Percentiles rank a stretch among this genome's conserved stretches.
phyloP scores from a whole-genome alignment of 2,888 invertebrate genomes.

The Sussaba pulchella region DNA sequence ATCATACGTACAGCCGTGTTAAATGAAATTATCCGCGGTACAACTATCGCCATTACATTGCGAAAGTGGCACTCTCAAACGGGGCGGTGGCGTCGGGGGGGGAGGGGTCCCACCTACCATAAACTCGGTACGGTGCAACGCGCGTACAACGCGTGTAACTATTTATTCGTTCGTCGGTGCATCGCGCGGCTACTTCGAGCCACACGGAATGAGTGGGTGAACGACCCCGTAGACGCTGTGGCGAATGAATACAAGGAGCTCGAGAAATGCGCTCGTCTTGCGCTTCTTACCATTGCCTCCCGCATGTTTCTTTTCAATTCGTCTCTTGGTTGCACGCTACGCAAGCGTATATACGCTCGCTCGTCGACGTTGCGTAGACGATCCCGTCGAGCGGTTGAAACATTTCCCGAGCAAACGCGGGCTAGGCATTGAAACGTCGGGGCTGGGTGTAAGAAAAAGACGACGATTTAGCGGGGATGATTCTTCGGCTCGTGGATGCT shows the following conservation, averaged over 20 bases:
- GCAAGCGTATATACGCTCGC: constrained; percentile 10
- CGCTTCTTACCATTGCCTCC: constrained; percentile 38
- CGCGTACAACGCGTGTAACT: background rate
- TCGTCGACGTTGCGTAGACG: constrained; percentile 8
- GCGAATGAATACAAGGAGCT: constrained; percentile 27
- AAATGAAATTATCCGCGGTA: constrained; percentile 20
- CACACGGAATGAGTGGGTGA: constrained; percentile 48
- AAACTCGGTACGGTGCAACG: background rate
- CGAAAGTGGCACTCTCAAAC: constrained; percentile 24
- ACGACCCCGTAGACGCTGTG: constrained; percentile 50
- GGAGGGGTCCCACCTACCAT: constrained; percentile 28
- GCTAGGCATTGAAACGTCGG: too few species aligned
- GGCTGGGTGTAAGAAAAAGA: too few species aligned
- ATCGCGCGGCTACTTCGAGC: constrained; percentile 24
- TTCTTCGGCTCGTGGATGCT: too few species aligned
- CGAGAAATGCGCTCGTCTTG: constrained; percentile 45
- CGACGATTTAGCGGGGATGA: too few species aligned
- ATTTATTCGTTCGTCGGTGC: constrained; percentile 30
- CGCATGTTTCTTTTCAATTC: constrained; percentile 11
- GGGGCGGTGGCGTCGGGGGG: too few species aligned
- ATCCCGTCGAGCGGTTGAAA: too few species aligned
- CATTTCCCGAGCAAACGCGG: too few species aligned
- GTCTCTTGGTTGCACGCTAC: background rate
- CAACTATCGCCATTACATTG: constrained; percentile 24
- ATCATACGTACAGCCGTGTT: constrained; percentile 14